These are phyloP conservation scores for Brotula barbata DNA, from an alignment of 2,797 vertebrate genomes.

Conservation along the genomic window DNA sequence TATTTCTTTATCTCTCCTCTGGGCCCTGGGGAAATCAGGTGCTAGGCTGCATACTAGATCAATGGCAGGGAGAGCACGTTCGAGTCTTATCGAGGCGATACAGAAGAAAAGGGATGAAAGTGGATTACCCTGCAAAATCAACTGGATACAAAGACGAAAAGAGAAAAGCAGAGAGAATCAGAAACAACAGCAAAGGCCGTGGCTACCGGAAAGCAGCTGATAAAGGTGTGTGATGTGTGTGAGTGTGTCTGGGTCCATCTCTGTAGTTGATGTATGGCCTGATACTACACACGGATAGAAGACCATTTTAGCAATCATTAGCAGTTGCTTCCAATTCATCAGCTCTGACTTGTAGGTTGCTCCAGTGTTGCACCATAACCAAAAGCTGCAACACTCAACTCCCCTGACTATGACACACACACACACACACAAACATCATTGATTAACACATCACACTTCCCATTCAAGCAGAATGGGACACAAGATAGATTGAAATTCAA, in stretches of 20 bases:
- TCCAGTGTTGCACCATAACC: conserved; percentile 69
- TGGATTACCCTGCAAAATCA: conserved; percentile 66
- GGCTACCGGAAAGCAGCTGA: conserved; percentile 55
- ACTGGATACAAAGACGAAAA: conserved; percentile 25
- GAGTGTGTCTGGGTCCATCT: conserved; percentile 47
- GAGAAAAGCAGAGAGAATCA: conserved; percentile 13
- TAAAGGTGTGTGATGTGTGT: conserved; percentile 56
- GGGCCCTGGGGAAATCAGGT: conserved; percentile 61
- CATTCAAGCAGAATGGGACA: conserved; percentile 10
- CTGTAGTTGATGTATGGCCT: conserved; percentile 59
- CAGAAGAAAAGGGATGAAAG: conserved; percentile 28
- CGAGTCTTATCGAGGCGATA: conserved; percentile 20
- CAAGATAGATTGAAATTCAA: conserved; percentile 37
- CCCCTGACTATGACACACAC: conserved; percentile 34
- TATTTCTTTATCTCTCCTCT: conserved; percentile 43
- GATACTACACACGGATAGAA: conserved; percentile 58
- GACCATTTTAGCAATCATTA: conserved; percentile 64
- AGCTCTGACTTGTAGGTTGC: conserved; percentile 61
- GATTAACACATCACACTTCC: conserved; percentile 28
- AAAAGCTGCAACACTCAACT: conserved; percentile 54
- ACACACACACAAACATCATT: not conserved
- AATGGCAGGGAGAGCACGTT: conserved; percentile 37
- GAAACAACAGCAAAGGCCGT: conserved; percentile 39
- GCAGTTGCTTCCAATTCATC: conserved; percentile 62
- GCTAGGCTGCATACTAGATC: conserved; percentile 36